A percentile compares a stretch with the other conserved stretches of the same genome.
These are phyloP conservation scores for Sarcophilus harrisii DNA, from an alignment of 2,797 vertebrate genomes.

Conservation along the genomic window DNA sequence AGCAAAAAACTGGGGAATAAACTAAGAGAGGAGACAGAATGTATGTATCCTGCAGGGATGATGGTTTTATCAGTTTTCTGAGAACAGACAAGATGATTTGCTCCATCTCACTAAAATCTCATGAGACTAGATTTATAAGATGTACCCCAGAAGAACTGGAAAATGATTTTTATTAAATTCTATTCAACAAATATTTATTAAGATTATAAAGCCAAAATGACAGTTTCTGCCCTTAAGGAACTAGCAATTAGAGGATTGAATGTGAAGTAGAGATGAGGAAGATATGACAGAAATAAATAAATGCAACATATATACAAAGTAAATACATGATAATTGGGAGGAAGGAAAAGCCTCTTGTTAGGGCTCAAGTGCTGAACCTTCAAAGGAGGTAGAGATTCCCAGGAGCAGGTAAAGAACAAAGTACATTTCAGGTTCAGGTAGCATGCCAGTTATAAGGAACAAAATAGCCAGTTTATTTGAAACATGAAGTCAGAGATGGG, in stretches of 20 bases:
- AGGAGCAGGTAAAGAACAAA: not conserved
- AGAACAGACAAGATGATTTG: not conserved
- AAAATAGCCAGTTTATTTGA: not conserved
- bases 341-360: not conserved
- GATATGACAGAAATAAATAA: not conserved
- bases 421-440: not conserved
- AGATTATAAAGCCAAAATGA: not conserved
- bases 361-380: not conserved
- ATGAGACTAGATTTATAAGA: not conserved
- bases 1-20: not conserved
- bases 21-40: not conserved
- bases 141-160: not conserved
- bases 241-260: not conserved
- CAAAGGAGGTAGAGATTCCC: not conserved
- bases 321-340: not conserved
- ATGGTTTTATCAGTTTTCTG: not conserved
- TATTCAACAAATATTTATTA: not conserved
- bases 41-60: not conserved
- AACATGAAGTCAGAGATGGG: not conserved
- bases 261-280: not conserved
- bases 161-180: not conserved
- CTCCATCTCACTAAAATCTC: not conserved
- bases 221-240: not conserved
- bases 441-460: not conserved
- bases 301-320: not conserved